phyloP scores from a whole-genome alignment of 2,888 invertebrate species.

The Cremastinae sp. region DNA sequence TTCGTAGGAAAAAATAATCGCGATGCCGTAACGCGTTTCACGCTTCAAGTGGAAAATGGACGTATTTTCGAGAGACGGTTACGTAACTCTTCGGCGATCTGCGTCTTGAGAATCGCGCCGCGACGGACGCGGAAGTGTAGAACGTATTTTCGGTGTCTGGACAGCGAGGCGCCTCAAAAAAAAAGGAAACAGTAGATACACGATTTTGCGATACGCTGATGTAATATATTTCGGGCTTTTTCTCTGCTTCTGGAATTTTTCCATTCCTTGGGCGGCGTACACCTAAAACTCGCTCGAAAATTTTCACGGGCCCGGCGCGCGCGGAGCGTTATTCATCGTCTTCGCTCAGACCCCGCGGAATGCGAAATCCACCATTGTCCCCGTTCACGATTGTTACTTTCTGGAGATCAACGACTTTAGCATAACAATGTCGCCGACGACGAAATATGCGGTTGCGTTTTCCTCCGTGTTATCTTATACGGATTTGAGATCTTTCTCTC shows the following conservation, averaged over 20 bases:
- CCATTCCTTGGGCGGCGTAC: not conserved
- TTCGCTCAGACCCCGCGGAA: slow-evolving; percentile 44
- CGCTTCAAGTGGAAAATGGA: slow-evolving; percentile 31
- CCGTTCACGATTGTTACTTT: slow-evolving; percentile 76
- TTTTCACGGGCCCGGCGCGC: slow-evolving; percentile 27
- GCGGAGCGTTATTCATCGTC: slow-evolving; percentile 7
- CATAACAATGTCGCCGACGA: slow-evolving; percentile 73
- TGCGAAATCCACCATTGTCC: slow-evolving; percentile 73
- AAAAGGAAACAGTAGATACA: slow-evolving; percentile 67
- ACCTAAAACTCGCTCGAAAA: not conserved
- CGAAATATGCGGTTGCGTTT: slow-evolving; percentile 42
- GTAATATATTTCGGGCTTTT: slow-evolving; percentile 67
- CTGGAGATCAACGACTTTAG: slow-evolving; percentile 70
- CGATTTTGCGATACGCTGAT: slow-evolving; percentile 71
- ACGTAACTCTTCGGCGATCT: slow-evolving; percentile 41
- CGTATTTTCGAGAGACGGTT: slow-evolving; percentile 31
- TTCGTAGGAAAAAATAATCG: slow-evolving; percentile 5
- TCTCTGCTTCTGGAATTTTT: slow-evolving; percentile 26
- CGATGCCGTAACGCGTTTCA: slow-evolving; percentile 32
- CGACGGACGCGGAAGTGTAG: not conserved
- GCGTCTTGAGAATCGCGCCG: not conserved
- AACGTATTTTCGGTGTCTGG: slow-evolving; percentile 67
- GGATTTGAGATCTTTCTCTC: slow-evolving; percentile 32
- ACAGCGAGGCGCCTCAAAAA: slow-evolving; percentile 75
- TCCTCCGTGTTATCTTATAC: slow-evolving; percentile 12